These are phyloP conservation scores for Melanotaenia parkinsoni DNA, from an alignment of 2,797 vertebrate species.

Conservation along the genomic window DNA sequence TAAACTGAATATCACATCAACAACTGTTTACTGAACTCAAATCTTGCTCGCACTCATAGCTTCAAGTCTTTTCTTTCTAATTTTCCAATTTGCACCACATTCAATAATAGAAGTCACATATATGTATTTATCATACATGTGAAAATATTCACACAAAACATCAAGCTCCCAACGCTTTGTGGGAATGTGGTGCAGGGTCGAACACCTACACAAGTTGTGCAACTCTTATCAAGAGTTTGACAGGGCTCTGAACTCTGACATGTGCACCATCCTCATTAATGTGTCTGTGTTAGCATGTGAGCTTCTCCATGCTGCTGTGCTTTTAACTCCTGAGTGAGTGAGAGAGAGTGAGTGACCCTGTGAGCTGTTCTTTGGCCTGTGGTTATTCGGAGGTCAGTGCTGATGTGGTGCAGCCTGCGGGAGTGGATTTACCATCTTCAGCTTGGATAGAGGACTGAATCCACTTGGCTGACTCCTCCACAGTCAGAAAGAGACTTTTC, in stretches of 20 bases:
- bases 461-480: slow-evolving; percentile 54
- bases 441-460: slow-evolving; percentile 64
- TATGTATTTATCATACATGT: slow-evolving; percentile 23
- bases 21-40: not conserved
- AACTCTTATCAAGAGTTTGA: slow-evolving; percentile 62
- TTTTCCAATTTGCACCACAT: slow-evolving; percentile 8
- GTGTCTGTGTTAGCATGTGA: slow-evolving; percentile 64
- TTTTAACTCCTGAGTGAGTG: slow-evolving; percentile 48
- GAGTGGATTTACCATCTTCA: slow-evolving; percentile 79
- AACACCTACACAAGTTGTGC: slow-evolving; percentile 70
- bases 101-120: slow-evolving; percentile 26
- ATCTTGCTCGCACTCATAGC: slow-evolving; percentile 13
- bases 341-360: slow-evolving; percentile 63
- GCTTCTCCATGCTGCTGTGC: slow-evolving; percentile 54
- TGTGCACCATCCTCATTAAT: slow-evolving; percentile 70
- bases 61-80: slow-evolving; percentile 9
- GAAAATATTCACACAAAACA: slow-evolving; percentile 36
- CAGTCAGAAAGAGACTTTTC: slow-evolving; percentile 40
- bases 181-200: slow-evolving; percentile 24
- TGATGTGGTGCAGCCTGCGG: slow-evolving; percentile 74
- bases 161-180: slow-evolving; percentile 28
- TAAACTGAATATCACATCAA: slow-evolving; percentile 22
- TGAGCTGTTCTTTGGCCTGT: slow-evolving; percentile 72
- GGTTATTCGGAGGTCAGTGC: slow-evolving; percentile 73
- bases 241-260: slow-evolving; percentile 68